Evolutionary conservation across 2,797 vertebrate species (phyloP).

Genomic region (Mus minutoides): DNA sequence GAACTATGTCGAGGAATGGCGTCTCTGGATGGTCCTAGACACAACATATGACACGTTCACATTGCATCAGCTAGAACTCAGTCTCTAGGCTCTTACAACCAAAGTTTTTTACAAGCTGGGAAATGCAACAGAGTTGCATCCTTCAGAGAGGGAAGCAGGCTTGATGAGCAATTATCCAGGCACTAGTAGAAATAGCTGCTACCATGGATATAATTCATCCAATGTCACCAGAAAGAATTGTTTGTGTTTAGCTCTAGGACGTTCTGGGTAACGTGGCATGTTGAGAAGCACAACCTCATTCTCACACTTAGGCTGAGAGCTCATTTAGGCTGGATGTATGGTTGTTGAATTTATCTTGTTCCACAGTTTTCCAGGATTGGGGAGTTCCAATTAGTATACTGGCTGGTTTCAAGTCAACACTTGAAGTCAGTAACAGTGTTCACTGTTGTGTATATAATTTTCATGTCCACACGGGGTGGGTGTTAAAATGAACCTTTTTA

Average conservation of each 20-base stretch:
- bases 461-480: background rate
- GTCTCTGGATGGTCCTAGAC: background rate
- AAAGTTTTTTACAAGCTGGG: background rate
- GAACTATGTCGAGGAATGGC: background rate
- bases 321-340: background rate
- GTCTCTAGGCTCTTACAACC: background rate
- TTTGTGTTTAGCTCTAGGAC: background rate
- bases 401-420: conserved; percentile 64
- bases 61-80: background rate
- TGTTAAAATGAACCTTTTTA: conserved; percentile 12
- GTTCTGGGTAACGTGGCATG: background rate
- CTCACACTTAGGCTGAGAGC: background rate
- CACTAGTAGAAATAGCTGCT: background rate
- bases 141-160: background rate
- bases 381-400: conserved; percentile 6
- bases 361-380: conserved; percentile 47
- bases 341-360: conserved; percentile 15
- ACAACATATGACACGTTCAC: background rate
- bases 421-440: conserved; percentile 63
- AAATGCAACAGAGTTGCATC: background rate
- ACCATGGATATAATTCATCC: background rate
- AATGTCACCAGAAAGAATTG: background rate
- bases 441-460: conserved; percentile 62
- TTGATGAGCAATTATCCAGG: background rate
- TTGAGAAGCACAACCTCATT: background rate